A percentile compares a stretch with the other conserved stretches of the same genome.
Evolutionary conservation across 1,140 invertebrate species (phyloP).

Genomic region (Trichomalopsis sarcophagae): DNA sequence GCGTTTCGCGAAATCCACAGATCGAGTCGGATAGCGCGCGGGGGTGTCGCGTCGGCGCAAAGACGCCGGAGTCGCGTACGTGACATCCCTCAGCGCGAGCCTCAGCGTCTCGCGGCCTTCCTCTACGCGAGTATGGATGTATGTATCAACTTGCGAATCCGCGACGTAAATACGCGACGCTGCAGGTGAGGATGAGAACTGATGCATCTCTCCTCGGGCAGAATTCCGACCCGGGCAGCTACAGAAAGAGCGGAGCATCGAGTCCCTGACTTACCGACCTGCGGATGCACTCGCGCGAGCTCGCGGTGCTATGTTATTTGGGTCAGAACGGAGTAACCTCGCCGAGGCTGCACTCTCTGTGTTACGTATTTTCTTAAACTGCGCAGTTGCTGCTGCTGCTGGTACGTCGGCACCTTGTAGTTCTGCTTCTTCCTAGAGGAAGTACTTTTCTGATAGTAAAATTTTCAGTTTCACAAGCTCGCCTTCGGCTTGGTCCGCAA

Average conservation of each 20-base stretch:
- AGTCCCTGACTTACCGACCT: conserved; percentile 21
- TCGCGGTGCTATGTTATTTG: conserved; percentile 1
- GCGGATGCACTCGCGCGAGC: not conserved
- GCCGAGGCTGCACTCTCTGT: conserved; percentile 3
- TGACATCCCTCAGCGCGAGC: conserved; percentile 47
- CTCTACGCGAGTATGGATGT: not conserved
- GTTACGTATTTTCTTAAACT: conserved; percentile 37
- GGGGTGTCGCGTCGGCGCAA: not conserved
- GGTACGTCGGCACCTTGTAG: not conserved
- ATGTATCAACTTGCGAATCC: not conserved
- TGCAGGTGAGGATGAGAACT: too few relatives aligned
- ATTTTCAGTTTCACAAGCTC: too few relatives aligned
- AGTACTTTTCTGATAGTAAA: too few relatives aligned
- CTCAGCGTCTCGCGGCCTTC: not conserved
- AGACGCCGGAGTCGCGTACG: conserved; percentile 20
- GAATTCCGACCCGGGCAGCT: too few relatives aligned
- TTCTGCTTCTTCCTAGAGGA: too few relatives aligned
- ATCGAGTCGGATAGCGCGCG: not conserved
- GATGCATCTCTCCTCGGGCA: too few relatives aligned
- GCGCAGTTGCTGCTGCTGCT: not conserved
- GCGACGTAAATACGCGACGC: not conserved
- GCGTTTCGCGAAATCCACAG: not conserved
- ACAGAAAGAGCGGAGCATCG: not conserved
- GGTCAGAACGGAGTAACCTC: conserved; percentile 50
- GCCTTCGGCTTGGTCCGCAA: too few relatives aligned